Percentiles rank a stretch among this genome's conserved stretches.
Conservation (phyloP, 2,113 vertebrate species). For the Amphilophus citrinellus region DNA sequence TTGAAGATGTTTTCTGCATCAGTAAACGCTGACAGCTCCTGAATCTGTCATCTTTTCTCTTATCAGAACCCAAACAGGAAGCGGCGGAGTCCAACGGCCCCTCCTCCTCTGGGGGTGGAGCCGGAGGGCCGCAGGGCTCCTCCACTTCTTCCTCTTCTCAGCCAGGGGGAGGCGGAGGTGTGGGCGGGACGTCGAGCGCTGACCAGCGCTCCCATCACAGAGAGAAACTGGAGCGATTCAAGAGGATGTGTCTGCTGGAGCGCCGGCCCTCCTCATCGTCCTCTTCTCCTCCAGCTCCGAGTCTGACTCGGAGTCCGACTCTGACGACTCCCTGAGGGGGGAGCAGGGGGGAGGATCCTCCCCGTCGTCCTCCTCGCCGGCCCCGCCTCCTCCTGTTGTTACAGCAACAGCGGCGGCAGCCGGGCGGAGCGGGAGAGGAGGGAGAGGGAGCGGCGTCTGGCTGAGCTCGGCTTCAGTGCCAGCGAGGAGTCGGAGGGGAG, state of each 20-base stretch:
- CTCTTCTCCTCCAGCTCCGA: constrained; percentile 89
- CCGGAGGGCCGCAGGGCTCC: constrained; percentile 42
- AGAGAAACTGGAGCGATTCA: constrained; percentile 92
- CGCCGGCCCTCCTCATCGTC: constrained; percentile 85
- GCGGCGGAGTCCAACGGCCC: constrained; percentile 75
- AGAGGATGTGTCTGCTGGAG: constrained; percentile 92
- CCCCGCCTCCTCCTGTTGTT: constrained; percentile 59
- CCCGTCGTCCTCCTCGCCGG: constrained; percentile 55
- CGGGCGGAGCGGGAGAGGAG: constrained; percentile 66
- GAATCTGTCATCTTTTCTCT: background rate
- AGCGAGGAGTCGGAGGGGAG: constrained; percentile 85
- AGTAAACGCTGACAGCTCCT: background rate
- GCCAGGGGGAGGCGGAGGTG: background rate
- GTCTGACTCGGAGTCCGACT: constrained; percentile 88
- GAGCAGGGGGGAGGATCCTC: constrained; percentile 64
- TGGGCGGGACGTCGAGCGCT: constrained; percentile 55
- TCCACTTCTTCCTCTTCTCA: constrained; percentile 34
- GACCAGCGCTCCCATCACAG: constrained; percentile 88
- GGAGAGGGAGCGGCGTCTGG: constrained; percentile 77
- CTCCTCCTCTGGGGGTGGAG: constrained; percentile 43
- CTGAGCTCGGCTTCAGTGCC: constrained; percentile 86
- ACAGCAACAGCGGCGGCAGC: constrained; percentile 58
- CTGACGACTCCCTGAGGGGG: constrained; percentile 71
- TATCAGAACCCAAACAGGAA: constrained; percentile 80
- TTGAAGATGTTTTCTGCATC: too few species aligned